Conservation (phyloP, 2,888 invertebrate species). For the Hemicrepidius hirtus region DNA sequence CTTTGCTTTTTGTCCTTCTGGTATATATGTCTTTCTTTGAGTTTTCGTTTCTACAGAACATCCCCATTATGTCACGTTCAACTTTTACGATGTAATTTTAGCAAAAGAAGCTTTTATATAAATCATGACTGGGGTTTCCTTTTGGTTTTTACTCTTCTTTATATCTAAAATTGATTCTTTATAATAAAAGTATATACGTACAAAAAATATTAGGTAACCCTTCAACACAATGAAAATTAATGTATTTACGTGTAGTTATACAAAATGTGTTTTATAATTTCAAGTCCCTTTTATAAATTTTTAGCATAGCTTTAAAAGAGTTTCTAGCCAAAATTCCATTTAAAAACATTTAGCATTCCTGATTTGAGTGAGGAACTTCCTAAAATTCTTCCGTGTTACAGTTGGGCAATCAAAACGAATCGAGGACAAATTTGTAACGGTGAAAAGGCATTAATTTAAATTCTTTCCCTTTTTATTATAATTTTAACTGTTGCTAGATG, state of each 20-base stretch:
- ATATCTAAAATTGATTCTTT: no score
- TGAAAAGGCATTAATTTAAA: not conserved
- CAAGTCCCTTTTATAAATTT: no score
- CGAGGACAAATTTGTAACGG: constrained; percentile 6
- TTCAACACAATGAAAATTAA: no score
- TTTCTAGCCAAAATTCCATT: constrained; percentile 1
- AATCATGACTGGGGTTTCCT: not conserved
- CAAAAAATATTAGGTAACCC: no score
- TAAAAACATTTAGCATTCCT: constrained; percentile 5
- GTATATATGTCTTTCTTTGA: not conserved
- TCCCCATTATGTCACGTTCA: constrained; percentile 19
- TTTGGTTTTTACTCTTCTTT: no score
- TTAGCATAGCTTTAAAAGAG: no score
- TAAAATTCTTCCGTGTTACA: constrained; percentile 15
- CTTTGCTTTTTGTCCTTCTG: not conserved
- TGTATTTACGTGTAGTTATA: no score
- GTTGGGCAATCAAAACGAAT: constrained; percentile 1
- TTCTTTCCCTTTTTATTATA: not conserved
- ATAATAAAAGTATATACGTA: no score
- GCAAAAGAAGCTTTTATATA: constrained; percentile 16
- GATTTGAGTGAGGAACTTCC: constrained; percentile 4
- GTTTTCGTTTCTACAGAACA: constrained; percentile 10
- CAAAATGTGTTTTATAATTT: no score
- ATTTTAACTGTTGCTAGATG: constrained; percentile 11
- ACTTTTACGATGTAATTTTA: constrained; percentile 21